Percentiles rank a stretch among this genome's conserved stretches.
phyloP scores from a whole-genome alignment of 2,797 vertebrate species.

The Onychomys leucogaster region DNA sequence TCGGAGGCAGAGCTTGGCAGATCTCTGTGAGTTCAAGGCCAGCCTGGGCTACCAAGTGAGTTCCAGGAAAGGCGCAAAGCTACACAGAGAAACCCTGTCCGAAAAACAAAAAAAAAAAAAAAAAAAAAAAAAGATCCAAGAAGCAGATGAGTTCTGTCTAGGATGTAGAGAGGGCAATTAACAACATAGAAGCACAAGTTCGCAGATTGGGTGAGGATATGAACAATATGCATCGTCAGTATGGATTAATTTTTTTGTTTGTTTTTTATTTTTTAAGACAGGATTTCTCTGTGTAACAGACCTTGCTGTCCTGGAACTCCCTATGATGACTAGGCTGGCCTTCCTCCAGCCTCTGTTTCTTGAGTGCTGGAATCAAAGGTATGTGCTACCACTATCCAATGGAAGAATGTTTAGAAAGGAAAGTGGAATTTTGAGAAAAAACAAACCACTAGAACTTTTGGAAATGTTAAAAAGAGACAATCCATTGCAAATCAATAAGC shows the following conservation, averaged over 20 bases:
- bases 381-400: too few relatives aligned
- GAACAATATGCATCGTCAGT: not conserved
- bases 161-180: not conserved
- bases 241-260: not conserved
- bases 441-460: not conserved
- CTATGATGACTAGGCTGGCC: too few relatives aligned
- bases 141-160: not conserved
- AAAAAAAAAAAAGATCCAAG: not conserved
- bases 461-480: not conserved
- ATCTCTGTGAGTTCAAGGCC: too few relatives aligned
- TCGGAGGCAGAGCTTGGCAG: too few relatives aligned
- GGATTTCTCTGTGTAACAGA: not conserved
- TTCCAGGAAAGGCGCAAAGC: too few relatives aligned
- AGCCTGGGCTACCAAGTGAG: too few relatives aligned
- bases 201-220: not conserved
- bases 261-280: not conserved
- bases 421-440: not conserved
- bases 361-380: too few relatives aligned
- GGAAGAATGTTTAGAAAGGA: not conserved
- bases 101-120: too few relatives aligned
- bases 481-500: not conserved
- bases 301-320: not conserved
- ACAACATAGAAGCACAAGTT: not conserved
- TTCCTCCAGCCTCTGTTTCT: too few relatives aligned
- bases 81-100: too few relatives aligned